A percentile compares a stretch with the other conserved stretches of the same genome.
These are phyloP conservation scores for Oncorhynchus keta DNA, from an alignment of 2,113 vertebrate species.

Conservation along the genomic window DNA sequence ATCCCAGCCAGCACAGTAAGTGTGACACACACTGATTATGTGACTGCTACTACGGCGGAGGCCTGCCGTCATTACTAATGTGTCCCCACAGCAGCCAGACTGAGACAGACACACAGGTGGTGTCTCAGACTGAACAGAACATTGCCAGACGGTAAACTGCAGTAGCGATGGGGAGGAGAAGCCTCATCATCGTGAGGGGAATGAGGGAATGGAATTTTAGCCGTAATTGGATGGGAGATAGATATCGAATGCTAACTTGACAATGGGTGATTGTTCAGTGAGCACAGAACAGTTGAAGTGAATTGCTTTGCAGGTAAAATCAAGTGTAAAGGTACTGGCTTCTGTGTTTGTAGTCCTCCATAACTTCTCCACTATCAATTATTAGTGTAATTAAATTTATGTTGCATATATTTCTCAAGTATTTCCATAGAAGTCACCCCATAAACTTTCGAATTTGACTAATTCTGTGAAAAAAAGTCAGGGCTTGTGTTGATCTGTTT, in stretches of 20 bases:
- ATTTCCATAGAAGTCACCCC: not conserved
- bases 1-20: constrained; percentile 29
- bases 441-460: not conserved
- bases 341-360: not conserved
- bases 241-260: constrained; percentile 4
- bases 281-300: not conserved
- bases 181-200: not conserved
- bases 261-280: not conserved
- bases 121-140: not conserved
- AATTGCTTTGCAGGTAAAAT: not conserved
- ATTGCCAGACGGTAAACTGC: constrained; percentile 18
- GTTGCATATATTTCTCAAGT: not conserved
- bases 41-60: not conserved
- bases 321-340: not conserved
- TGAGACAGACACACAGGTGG: not conserved
- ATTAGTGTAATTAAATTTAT: not conserved
- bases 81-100: constrained; percentile 9
- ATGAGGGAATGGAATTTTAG: not conserved
- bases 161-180: constrained; percentile 16
- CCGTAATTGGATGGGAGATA: not conserved
- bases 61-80: constrained; percentile 26
- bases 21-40: constrained; percentile 46
- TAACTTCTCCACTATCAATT: not conserved
- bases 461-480: not conserved
- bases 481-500: not conserved